Conservation (phyloP, 2,113 vertebrate species). For the Coracopsis vasa region DNA sequence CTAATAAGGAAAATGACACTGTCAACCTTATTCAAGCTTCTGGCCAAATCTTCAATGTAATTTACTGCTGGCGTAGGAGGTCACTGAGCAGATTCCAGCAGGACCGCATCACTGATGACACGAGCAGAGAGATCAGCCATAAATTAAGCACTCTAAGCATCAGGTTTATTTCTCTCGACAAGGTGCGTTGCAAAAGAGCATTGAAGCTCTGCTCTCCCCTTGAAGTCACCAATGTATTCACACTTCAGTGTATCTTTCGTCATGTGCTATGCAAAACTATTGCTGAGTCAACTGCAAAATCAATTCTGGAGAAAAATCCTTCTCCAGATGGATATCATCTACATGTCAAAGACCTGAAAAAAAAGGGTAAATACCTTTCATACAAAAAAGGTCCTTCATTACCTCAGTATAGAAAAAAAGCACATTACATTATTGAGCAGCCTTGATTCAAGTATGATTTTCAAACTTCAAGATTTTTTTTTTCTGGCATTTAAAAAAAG, state of each 20-base stretch:
- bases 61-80: not conserved
- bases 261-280: not conserved
- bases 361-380: not conserved
- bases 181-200: not conserved
- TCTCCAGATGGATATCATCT: not conserved
- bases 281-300: not conserved
- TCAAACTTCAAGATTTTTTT: not conserved
- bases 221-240: not conserved
- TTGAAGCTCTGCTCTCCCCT: not conserved
- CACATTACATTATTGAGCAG: not conserved
- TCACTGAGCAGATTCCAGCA: not conserved
- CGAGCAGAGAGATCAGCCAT: not conserved
- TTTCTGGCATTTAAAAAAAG: not conserved
- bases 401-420: not conserved
- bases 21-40: not conserved
- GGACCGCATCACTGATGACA: not conserved
- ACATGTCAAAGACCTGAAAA: not conserved
- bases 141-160: not conserved
- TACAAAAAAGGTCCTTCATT: not conserved
- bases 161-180: not conserved
- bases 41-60: not conserved
- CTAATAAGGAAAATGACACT: not conserved
- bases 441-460: not conserved
- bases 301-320: not conserved
- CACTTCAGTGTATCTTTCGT: not conserved